A percentile compares a stretch with the other conserved stretches of the same genome.
Conservation (phyloP, 1,140 invertebrate genomes). For the Oncopeltus fasciatus region DNA sequence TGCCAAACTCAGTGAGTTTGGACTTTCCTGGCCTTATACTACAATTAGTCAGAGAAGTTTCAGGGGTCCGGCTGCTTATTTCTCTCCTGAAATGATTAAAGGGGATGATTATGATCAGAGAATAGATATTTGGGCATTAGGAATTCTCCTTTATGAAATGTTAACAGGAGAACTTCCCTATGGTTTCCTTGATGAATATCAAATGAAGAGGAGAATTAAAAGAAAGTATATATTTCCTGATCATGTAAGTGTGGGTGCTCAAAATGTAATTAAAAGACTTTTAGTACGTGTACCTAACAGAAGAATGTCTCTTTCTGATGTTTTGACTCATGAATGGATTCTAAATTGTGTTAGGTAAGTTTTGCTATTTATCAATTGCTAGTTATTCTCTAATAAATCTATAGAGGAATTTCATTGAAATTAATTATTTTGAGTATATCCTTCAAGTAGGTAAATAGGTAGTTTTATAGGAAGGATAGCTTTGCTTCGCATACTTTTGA, state of each 20-base stretch:
- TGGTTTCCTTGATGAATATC: conserved; percentile 54
- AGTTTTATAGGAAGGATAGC: too few relatives aligned
- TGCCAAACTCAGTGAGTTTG: conserved; percentile 84
- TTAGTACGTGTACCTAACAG: conserved; percentile 29
- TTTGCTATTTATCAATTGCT: too few relatives aligned
- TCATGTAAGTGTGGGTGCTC: conserved; percentile 47
- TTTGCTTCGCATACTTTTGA: too few relatives aligned
- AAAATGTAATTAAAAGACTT: conserved; percentile 64
- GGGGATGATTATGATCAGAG: conserved; percentile 57
- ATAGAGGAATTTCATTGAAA: too few relatives aligned
- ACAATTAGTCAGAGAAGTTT: conserved; percentile 45
- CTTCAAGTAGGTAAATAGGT: too few relatives aligned
- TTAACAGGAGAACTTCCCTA: conserved; percentile 85
- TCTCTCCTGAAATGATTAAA: conserved; percentile 84
- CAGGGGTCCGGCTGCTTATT: conserved; percentile 83
- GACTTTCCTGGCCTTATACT: conserved; percentile 77
- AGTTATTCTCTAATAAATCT: too few relatives aligned
- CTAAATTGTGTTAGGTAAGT: too few relatives aligned
- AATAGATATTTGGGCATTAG: conserved; percentile 83
- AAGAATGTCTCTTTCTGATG: conserved; percentile 52
- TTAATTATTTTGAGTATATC: too few relatives aligned
- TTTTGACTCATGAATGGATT: conserved; percentile 71
- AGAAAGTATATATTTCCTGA: conserved; percentile 64
- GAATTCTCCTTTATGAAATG: conserved; percentile 90
- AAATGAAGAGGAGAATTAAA: conserved; percentile 72